phyloP scores from a whole-genome alignment of 2,113 vertebrate genomes.

The Hydrolagus affinis region DNA sequence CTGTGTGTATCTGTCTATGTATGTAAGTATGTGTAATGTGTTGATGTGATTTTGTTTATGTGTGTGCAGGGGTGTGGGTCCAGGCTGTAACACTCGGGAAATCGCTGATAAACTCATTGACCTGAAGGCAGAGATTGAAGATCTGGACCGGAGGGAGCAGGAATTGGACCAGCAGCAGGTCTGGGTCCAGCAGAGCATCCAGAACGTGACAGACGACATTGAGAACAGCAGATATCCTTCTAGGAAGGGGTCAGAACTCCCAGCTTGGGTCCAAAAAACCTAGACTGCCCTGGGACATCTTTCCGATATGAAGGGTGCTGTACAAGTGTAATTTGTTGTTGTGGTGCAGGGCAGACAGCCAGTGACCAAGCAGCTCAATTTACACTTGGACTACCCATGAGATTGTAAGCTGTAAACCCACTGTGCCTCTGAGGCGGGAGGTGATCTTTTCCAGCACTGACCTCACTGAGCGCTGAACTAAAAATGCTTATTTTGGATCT shows the following conservation, averaged over 20 bases:
- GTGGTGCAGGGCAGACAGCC: too few relatives aligned
- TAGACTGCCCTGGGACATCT: too few relatives aligned
- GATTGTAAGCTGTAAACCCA: too few relatives aligned
- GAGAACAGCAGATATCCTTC: constrained; percentile 96
- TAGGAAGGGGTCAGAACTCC: neutral
- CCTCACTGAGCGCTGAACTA: neutral
- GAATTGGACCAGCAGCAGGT: constrained; percentile 95
- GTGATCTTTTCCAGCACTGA: neutral
- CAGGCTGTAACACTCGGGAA: constrained; percentile 93
- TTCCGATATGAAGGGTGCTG: too few relatives aligned
- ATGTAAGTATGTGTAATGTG: neutral
- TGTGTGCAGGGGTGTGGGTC: constrained; percentile 77
- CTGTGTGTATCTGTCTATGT: neutral
- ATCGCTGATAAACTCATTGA: constrained; percentile 94
- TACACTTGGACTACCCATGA: too few relatives aligned
- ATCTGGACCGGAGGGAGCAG: constrained; percentile 78
- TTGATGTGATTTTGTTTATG: neutral
- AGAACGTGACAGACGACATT: constrained; percentile 90
- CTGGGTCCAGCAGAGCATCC: constrained; percentile 98
- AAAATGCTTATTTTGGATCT: too few relatives aligned
- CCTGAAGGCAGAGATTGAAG: constrained; percentile 90
- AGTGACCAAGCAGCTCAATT: too few relatives aligned
- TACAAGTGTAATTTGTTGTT: too few relatives aligned
- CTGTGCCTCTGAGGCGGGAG: too few relatives aligned
- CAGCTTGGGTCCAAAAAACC: neutral